These are phyloP conservation scores for Leptosomus discolor DNA, from an alignment of 2,113 vertebrate genomes.

Conservation along the genomic window DNA sequence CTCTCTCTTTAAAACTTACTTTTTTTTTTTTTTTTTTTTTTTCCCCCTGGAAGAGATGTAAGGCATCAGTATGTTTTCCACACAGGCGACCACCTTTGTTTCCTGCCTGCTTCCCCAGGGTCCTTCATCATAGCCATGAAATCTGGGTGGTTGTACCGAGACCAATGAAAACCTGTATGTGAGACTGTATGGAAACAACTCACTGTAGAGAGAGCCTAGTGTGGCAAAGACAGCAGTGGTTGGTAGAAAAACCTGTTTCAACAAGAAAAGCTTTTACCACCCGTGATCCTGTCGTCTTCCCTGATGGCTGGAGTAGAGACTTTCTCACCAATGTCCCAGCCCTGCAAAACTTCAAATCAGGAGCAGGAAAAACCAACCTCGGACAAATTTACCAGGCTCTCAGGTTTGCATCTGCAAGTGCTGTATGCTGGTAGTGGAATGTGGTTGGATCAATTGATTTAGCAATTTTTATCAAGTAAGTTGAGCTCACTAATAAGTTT, in stretches of 20 bases:
- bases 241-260: background rate
- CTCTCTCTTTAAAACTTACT: background rate
- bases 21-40: background rate
- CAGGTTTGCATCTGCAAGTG: background rate
- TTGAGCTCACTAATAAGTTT: background rate
- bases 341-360: background rate
- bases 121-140: background rate
- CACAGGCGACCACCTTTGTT: background rate
- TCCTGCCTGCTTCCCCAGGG: accelerated
- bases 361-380: background rate
- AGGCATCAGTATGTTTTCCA: background rate
- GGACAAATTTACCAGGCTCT: background rate
- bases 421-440: background rate
- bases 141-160: background rate
- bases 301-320: too few species aligned
- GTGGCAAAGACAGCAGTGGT: accelerated
- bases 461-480: background rate
- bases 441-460: background rate
- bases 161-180: background rate
- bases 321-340: background rate
- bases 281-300: background rate
- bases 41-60: background rate
- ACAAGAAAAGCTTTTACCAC: background rate
- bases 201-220: background rate
- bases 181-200: background rate